A percentile compares a stretch with the other conserved stretches of the same genome.
These are phyloP conservation scores for Schizaphis graminum DNA, from an alignment of 2,888 invertebrate genomes.

Conservation along the genomic window DNA sequence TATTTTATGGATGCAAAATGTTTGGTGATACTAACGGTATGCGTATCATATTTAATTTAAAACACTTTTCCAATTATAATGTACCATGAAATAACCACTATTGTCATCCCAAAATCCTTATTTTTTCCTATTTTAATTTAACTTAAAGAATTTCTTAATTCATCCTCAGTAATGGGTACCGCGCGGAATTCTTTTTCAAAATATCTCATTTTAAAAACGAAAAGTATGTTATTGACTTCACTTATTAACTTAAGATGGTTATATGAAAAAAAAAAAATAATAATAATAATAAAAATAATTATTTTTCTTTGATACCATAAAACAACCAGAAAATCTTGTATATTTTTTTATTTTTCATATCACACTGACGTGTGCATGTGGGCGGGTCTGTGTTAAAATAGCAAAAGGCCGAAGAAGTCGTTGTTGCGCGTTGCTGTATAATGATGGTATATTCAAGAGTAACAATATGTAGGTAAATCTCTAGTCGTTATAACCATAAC, in stretches of 20 bases:
- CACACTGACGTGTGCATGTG: background rate
- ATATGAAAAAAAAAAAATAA: no score
- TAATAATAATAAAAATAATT: no score
- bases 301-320: no score
- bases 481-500: background rate
- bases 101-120: background rate
- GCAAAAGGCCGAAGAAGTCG: background rate
- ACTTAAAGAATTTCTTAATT: background rate
- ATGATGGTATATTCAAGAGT: background rate
- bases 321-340: background rate
- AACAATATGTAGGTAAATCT: background rate
- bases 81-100: background rate
- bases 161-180: background rate
- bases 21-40: background rate
- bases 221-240: background rate
- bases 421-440: background rate
- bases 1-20: background rate
- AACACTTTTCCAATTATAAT: background rate
- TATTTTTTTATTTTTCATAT: background rate
- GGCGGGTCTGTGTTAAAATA: background rate
- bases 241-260: background rate
- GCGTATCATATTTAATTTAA: background rate
- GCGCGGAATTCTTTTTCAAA: background rate
- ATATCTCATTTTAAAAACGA: background rate
- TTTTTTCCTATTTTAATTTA: background rate